Evolutionary conservation across 2,797 vertebrate species (phyloP).

Genomic region (Chelmon rostratus): DNA sequence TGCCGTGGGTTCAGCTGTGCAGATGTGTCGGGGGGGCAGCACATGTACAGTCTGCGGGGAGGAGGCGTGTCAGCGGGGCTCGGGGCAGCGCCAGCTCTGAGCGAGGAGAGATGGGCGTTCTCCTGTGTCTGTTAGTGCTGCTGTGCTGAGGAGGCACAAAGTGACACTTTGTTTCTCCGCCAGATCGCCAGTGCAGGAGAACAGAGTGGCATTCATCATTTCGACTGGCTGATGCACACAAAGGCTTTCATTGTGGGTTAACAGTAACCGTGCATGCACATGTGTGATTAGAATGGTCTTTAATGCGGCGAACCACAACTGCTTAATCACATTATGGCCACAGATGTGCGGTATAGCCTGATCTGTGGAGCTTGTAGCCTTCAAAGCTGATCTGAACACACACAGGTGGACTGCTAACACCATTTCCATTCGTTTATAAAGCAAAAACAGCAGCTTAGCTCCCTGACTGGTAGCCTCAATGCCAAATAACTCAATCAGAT

Average conservation of each 20-base stretch:
- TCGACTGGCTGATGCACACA: conserved; percentile 75
- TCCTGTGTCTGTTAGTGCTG: conserved; percentile 77
- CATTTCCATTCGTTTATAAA: background rate
- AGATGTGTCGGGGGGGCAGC: conserved; percentile 37
- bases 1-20: background rate
- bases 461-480: background rate
- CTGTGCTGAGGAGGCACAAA: conserved; percentile 84
- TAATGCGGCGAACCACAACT: conserved; percentile 48
- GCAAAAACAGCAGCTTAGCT: conserved; percentile 4
- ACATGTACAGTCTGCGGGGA: conserved; percentile 49
- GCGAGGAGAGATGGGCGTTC: conserved; percentile 63
- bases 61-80: conserved; percentile 62
- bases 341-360: conserved; percentile 12
- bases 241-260: conserved; percentile 79
- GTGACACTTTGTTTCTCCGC: conserved; percentile 84
- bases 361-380: background rate
- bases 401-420: conserved; percentile 9
- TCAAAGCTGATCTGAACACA: conserved; percentile 7
- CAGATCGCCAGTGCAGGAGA: conserved; percentile 77
- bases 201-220: conserved; percentile 86
- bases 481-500: background rate
- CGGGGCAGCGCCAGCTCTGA: conserved; percentile 41
- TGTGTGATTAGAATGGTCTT: conserved; percentile 58
- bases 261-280: conserved; percentile 67
- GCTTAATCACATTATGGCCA: conserved; percentile 26